phyloP scores from a whole-genome alignment of 1,140 invertebrate genomes.

The Scylla paramamosain region DNA sequence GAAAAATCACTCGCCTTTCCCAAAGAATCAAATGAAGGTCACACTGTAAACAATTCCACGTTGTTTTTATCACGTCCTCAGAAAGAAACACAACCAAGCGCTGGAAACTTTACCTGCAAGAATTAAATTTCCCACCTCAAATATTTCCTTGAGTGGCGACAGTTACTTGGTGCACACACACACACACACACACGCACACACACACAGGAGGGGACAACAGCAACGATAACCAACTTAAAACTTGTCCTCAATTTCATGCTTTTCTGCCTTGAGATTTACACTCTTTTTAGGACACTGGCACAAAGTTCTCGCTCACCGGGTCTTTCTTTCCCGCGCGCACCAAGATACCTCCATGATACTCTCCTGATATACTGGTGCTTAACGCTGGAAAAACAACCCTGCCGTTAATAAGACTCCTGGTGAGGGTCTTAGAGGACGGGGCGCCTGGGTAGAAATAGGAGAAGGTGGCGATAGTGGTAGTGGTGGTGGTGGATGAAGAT shows the following conservation, averaged over 20 bases:
- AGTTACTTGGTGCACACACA: not conserved
- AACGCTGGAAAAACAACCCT: not conserved
- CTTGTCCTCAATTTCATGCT: conserved; percentile 2
- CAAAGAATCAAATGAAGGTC: not conserved
- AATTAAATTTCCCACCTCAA: too few species aligned
- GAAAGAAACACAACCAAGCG: too few species aligned
- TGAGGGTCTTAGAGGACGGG: not conserved
- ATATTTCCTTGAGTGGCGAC: too few species aligned
- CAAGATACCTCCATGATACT: not conserved
- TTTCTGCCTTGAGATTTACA: not conserved
- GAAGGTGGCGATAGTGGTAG: not conserved
- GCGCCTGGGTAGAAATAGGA: not conserved
- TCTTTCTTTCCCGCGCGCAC: not conserved
- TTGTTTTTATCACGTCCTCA: too few species aligned
- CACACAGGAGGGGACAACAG: not conserved
- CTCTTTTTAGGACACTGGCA: not conserved
- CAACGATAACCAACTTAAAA: not conserved
- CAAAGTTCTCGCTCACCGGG: not conserved
- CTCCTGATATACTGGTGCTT: not conserved
- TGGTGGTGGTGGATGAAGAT: not conserved
- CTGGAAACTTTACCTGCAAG: too few species aligned
- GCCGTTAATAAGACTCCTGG: not conserved
- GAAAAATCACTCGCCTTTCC: not conserved
- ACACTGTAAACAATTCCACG: not conserved
- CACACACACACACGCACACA: conserved; percentile 10